A percentile compares a stretch with the other conserved stretches of the same genome.
phyloP scores from a whole-genome alignment of 2,113 vertebrate species.

The Columba janthina region DNA sequence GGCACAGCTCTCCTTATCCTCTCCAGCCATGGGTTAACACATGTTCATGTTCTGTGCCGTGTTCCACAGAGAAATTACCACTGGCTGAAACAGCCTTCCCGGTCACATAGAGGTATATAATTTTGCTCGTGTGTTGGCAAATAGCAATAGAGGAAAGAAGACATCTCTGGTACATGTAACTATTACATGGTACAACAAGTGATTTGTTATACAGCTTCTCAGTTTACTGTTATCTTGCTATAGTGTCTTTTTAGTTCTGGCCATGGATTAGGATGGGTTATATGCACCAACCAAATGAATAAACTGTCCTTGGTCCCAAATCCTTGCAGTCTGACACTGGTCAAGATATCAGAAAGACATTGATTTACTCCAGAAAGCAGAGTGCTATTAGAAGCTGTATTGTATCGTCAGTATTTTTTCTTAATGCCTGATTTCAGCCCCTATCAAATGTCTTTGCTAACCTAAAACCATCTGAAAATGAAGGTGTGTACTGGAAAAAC shows the following conservation, averaged over 20 bases:
- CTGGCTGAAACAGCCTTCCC: not conserved
- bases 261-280: not conserved
- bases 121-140: not conserved
- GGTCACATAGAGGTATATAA: accelerated
- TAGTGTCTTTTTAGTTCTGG: not conserved
- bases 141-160: not conserved
- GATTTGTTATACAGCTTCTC: not conserved
- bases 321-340: not conserved
- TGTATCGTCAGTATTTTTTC: not conserved
- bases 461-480: constrained; percentile 18
- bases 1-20: not conserved
- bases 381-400: not conserved
- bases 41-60: not conserved
- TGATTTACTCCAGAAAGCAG: not conserved
- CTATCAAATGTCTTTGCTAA: not conserved
- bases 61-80: not conserved
- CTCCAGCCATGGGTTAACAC: not conserved
- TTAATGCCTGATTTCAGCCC: not conserved
- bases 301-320: not conserved
- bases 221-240: not conserved
- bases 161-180: not conserved
- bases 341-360: not conserved
- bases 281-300: not conserved
- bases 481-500: not conserved
- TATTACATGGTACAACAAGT: accelerated